Evolutionary conservation across 2,888 invertebrate genomes (phyloP).

Genomic region (Acronicta leporina): DNA sequence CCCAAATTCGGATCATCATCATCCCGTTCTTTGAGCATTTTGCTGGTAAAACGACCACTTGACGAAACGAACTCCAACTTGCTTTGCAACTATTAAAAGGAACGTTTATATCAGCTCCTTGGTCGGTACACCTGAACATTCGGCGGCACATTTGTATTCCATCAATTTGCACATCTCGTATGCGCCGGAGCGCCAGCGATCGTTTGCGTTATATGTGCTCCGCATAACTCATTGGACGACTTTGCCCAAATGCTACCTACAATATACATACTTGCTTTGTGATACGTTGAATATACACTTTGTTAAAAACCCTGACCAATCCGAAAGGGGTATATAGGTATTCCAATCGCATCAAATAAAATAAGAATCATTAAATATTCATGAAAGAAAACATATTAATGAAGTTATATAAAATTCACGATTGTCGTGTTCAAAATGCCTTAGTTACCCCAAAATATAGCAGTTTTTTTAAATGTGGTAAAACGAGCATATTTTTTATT

Average conservation of each 20-base stretch:
- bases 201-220: slow-evolving; percentile 78
- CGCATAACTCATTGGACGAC: slow-evolving; percentile 75
- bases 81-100: slow-evolving; percentile 18
- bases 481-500: too few species aligned
- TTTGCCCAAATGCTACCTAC: slow-evolving; percentile 48
- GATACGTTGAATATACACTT: slow-evolving; percentile 35
- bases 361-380: too few species aligned
- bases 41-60: neutral
- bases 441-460: too few species aligned
- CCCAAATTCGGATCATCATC: too few species aligned
- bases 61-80: slow-evolving; percentile 12
- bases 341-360: too few species aligned
- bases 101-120: slow-evolving; percentile 35
- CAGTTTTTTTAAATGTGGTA: too few species aligned
- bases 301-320: too few species aligned
- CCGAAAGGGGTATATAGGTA: too few species aligned
- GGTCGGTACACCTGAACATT: slow-evolving; percentile 50
- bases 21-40: too few species aligned
- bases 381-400: too few species aligned
- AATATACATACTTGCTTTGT: slow-evolving; percentile 39
- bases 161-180: slow-evolving; percentile 82
- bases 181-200: slow-evolving; percentile 75
- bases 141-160: slow-evolving; percentile 75
- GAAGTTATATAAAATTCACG: too few species aligned
- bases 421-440: too few species aligned